Percentiles rank a stretch among this genome's conserved stretches.
Conservation (phyloP, 2,888 invertebrate genomes). For the Caenorhabditis sp. region DNA sequence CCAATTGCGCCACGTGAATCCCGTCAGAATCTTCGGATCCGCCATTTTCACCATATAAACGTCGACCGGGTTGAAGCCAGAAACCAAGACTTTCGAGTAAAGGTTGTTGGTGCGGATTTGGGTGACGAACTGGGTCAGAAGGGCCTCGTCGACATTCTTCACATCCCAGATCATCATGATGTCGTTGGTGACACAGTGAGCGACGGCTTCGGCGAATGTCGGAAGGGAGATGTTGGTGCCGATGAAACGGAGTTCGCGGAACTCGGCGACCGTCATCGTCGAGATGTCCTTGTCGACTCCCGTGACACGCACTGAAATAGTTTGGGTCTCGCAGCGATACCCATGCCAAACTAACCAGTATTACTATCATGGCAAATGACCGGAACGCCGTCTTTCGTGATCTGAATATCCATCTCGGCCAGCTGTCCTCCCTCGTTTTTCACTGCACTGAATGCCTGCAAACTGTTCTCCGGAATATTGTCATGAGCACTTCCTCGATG, state of each 20-base stretch:
- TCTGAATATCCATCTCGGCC: constrained; percentile 63
- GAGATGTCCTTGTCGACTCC: constrained; percentile 61
- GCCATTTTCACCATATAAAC: constrained; percentile 49
- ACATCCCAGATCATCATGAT: constrained; percentile 65
- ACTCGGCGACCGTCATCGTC: constrained; percentile 48
- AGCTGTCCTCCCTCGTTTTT: constrained; percentile 60
- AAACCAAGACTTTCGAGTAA: constrained; percentile 54
- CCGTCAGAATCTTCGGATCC: constrained; percentile 60
- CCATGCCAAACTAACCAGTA: constrained; percentile 44
- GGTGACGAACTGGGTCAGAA: constrained; percentile 44
- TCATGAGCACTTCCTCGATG: constrained; percentile 61
- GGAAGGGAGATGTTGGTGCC: constrained; percentile 53
- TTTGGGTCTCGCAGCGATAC: too few species aligned
- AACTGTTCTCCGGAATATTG: constrained; percentile 55
- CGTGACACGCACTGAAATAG: constrained; percentile 39
- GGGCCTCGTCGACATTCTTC: constrained; percentile 55
- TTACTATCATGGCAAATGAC: constrained; percentile 63
- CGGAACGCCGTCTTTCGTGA: constrained; percentile 53
- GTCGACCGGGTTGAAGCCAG: constrained; percentile 61
- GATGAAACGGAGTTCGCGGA: constrained; percentile 44
- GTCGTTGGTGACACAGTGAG: constrained; percentile 33
- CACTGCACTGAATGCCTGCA: constrained; percentile 56
- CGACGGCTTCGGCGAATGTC: constrained; percentile 59
- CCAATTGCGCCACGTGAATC: constrained; percentile 59
- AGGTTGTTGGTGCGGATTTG: constrained; percentile 51